Base-by-base conservation (phyloP, 2,113 vertebrate species). In the Sclerurus mexicanus region DNA sequence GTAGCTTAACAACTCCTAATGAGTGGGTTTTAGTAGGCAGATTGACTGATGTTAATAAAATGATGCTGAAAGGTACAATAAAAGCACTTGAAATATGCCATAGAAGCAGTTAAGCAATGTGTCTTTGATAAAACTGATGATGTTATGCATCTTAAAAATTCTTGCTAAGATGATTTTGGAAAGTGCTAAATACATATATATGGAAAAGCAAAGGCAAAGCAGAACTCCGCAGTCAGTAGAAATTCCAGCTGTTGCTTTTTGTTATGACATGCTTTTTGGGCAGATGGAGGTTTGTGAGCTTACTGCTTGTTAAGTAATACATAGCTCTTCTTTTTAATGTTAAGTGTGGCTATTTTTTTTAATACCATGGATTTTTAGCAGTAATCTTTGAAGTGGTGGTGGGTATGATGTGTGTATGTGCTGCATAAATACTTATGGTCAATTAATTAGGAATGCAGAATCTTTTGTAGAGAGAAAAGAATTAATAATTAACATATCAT, bases 221-320 rank as follows among this genome's bases (percentile, higher is more conserved):
- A 87, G 62, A 85, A n/a, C 71, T 79, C 62, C 46, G 10, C 25
- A 62, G 27, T 28, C 25, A 62, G 27, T 28, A 39, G 59, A 60
- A 81, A 44, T 49, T 94, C 80, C 73, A 95, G 91, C 84, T 93
- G 69, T 93, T 91, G 18, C 7, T 79, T 83, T 80, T 84, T 81
- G 56, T 92, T 90, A 37, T 50, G 46, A 47, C 35, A 11, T 87
- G 23, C 12, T 80, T 93, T 85, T 69, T 73, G 58, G 46, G 58
- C 91, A 93, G 85, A 79, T 95, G 91, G 81, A 79, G 53, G 63
- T 39, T 73, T 85, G 72, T 80, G 71, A 83, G 85, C 60, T 89
- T 85, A 52, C n/a, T 87, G 66, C 81, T 93, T 72, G 24, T 89
- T 87, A 90, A 85, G 44, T 56, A 71, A 47, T 87, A 78, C 1